phyloP scores from a whole-genome alignment of 1,140 invertebrate species.

The Lepeophtheirus salmonis region DNA sequence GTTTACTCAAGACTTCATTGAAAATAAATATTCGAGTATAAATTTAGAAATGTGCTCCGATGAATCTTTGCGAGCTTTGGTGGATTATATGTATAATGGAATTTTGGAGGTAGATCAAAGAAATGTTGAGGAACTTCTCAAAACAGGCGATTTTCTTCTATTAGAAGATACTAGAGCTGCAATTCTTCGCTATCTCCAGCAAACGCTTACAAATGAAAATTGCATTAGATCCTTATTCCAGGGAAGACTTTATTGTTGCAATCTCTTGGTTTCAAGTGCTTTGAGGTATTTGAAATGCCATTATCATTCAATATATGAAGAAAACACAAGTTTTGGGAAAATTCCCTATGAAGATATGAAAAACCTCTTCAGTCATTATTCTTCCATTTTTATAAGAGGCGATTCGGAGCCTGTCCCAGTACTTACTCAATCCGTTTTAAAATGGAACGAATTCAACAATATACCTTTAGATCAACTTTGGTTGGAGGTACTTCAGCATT shows the following conservation, averaged over 20 bases:
- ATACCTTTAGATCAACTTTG: background rate
- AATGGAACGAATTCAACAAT: conserved; percentile 1
- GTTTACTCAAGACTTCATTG: background rate
- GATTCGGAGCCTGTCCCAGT: background rate
- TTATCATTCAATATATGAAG: background rate
- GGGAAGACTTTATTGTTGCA: background rate
- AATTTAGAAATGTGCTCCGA: background rate
- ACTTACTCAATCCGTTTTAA: background rate
- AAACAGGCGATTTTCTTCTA: background rate
- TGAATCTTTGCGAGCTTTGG: background rate
- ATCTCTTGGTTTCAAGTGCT: background rate
- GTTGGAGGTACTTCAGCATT: background rate
- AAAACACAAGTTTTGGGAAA: background rate
- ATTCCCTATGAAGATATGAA: background rate
- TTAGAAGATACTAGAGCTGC: background rate
- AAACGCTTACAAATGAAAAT: background rate
- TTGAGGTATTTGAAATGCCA: background rate
- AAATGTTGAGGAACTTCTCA: background rate
- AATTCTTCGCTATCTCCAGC: conserved; percentile 1
- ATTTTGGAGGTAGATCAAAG: background rate
- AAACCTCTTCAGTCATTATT: background rate
- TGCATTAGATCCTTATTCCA: background rate
- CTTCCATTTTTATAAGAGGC: background rate
- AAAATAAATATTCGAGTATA: background rate
- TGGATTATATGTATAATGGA: background rate